phyloP scores from a whole-genome alignment of 2,113 vertebrate genomes.

The Lophura nycthemera region DNA sequence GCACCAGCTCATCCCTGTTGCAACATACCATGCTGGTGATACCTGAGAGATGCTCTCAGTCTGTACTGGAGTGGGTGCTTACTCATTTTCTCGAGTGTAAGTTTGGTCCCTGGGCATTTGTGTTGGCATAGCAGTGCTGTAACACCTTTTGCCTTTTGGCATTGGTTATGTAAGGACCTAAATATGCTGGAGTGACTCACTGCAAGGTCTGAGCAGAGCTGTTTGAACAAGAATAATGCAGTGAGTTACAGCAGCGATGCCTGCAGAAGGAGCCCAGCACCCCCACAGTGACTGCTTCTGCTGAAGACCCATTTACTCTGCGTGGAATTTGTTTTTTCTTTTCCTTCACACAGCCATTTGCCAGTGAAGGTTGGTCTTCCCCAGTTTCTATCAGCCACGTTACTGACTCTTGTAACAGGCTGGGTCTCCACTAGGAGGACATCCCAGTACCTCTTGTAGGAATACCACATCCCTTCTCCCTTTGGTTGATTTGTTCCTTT shows the following conservation, averaged over 20 bases:
- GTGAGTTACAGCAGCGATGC: background rate
- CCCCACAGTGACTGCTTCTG: background rate
- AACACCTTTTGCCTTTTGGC: constrained; percentile 71
- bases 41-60: constrained; percentile 11
- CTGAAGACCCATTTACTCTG: background rate
- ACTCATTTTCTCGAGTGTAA: constrained; percentile 14
- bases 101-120: constrained; percentile 49
- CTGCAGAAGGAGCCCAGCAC: background rate
- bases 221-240: background rate
- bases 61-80: constrained; percentile 11
- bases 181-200: constrained; percentile 57
- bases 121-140: constrained; percentile 43
- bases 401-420: background rate
- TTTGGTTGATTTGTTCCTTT: background rate
- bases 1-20: background rate
- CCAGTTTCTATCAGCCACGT: accelerated
- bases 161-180: constrained; percentile 54
- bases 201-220: constrained; percentile 41
- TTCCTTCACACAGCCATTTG: background rate
- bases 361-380: background rate
- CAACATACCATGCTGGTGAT: background rate
- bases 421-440: background rate
- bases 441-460: background rate
- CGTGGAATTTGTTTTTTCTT: background rate
- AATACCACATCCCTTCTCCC: background rate